Conservation (phyloP, 2,113 vertebrate species). For the Daphoenositta chrysoptera region DNA sequence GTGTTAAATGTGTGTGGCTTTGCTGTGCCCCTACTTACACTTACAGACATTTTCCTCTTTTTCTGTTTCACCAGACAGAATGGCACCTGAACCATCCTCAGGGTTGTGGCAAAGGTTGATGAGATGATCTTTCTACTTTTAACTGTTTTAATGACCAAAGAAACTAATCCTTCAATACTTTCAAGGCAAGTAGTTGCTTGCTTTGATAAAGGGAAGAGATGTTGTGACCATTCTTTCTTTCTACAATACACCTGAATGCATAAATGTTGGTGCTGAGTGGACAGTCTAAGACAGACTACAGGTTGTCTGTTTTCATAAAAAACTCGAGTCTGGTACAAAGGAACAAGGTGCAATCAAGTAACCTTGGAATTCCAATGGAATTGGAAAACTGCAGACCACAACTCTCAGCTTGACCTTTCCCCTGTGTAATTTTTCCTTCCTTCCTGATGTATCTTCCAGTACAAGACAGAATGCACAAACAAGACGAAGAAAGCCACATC, state of each 20-base stretch:
- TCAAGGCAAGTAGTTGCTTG: not conserved
- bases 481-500: not conserved
- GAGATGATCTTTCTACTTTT: not conserved
- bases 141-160: not conserved
- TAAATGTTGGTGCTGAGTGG: not conserved
- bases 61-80: not conserved
- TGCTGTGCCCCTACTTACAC: not conserved
- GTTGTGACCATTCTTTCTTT: not conserved
- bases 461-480: slow-evolving; percentile 37
- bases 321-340: slow-evolving; percentile 16
- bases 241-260: not conserved
- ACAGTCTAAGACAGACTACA: not conserved
- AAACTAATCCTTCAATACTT: not conserved
- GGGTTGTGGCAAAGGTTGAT: not conserved
- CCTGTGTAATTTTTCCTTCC: slow-evolving; percentile 27
- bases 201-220: not conserved
- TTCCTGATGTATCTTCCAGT: slow-evolving; percentile 57
- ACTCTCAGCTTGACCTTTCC: slow-evolving; percentile 31
- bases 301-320: not conserved
- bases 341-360: slow-evolving; percentile 2
- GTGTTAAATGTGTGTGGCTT: not conserved
- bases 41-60: not conserved
- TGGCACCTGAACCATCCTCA: not conserved
- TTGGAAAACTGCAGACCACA: not conserved
- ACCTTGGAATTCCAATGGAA: too few relatives aligned